Percentiles rank a stretch among this genome's conserved stretches.
Evolutionary conservation across 2,888 invertebrate genomes (phyloP).

Genomic region (Anoplius nigerrimus): DNA sequence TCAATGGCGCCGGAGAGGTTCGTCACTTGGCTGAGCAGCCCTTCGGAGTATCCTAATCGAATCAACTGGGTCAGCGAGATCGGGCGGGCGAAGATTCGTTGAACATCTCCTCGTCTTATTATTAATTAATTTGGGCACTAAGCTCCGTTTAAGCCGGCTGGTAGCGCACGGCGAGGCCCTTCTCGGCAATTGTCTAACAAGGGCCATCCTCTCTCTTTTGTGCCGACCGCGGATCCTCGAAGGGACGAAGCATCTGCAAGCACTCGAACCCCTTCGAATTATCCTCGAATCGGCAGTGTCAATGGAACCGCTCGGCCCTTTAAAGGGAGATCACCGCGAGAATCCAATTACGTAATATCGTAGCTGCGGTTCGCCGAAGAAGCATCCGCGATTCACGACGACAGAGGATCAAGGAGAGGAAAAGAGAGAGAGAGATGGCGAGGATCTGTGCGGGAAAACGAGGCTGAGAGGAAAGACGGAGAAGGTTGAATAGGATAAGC

Average conservation of each 20-base stretch:
- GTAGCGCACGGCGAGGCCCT: slow-evolving; percentile 13
- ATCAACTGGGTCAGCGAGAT: slow-evolving; percentile 29
- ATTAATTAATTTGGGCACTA: slow-evolving; percentile 49
- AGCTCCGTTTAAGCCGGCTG: slow-evolving; percentile 51
- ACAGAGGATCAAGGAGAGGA: slow-evolving; percentile 29
- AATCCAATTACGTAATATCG: slow-evolving; percentile 69
- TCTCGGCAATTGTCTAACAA: slow-evolving; percentile 41
- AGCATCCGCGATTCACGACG: slow-evolving; percentile 51
- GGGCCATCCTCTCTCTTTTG: slow-evolving; percentile 53
- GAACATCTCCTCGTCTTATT: slow-evolving; percentile 40
- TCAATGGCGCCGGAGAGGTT: too few relatives aligned
- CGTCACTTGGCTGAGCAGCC: too few relatives aligned
- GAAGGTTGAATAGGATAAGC: slow-evolving; percentile 18
- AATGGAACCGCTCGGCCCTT: slow-evolving; percentile 60
- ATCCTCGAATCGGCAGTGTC: slow-evolving; percentile 60
- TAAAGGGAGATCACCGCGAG: slow-evolving; percentile 57
- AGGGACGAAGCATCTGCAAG: slow-evolving; percentile 52
- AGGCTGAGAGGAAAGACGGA: slow-evolving; percentile 6
- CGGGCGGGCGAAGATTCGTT: slow-evolving; percentile 31
- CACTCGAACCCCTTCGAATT: slow-evolving; percentile 56
- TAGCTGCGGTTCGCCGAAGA: slow-evolving; percentile 59
- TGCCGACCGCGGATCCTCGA: slow-evolving; percentile 31
- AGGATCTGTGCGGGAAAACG: slow-evolving; percentile 8
- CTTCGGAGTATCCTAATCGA: slow-evolving; percentile 9
- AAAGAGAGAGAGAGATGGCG: neutral